Evolutionary conservation across 2,113 vertebrate species (phyloP).

Genomic region (Theristicus caerulescens): DNA sequence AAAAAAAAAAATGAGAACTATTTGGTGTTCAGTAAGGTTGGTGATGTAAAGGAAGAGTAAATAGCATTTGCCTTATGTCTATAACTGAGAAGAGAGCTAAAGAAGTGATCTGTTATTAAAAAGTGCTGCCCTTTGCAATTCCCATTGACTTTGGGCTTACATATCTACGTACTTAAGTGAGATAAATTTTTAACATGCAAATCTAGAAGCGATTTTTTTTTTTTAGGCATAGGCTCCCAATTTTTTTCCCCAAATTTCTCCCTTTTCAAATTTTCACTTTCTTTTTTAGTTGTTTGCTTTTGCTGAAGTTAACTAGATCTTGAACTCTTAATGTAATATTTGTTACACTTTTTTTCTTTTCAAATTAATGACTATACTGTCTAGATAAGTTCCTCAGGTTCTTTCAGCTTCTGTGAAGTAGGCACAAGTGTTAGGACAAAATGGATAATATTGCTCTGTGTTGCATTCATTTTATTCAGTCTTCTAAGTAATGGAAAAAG

Average conservation of each 20-base stretch:
- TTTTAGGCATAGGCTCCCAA: background rate
- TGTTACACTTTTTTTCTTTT: background rate
- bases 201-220: background rate
- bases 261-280: background rate
- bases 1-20: background rate
- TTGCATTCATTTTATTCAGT: conserved; percentile 32
- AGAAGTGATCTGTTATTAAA: conserved; percentile 1
- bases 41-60: background rate
- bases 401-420: conserved; percentile 34
- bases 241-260: background rate
- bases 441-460: background rate
- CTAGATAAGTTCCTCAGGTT: background rate
- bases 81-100: background rate
- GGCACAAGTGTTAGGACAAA: background rate
- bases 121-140: background rate
- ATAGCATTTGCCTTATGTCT: background rate
- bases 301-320: background rate
- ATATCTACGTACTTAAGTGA: background rate
- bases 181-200: background rate
- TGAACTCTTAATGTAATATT: background rate
- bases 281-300: background rate
- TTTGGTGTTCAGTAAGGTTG: background rate
- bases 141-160: background rate
- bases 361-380: background rate
- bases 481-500: conserved; percentile 41